Evolutionary conservation across 2,888 invertebrate genomes (phyloP).

Genomic region (Pteria penguin): DNA sequence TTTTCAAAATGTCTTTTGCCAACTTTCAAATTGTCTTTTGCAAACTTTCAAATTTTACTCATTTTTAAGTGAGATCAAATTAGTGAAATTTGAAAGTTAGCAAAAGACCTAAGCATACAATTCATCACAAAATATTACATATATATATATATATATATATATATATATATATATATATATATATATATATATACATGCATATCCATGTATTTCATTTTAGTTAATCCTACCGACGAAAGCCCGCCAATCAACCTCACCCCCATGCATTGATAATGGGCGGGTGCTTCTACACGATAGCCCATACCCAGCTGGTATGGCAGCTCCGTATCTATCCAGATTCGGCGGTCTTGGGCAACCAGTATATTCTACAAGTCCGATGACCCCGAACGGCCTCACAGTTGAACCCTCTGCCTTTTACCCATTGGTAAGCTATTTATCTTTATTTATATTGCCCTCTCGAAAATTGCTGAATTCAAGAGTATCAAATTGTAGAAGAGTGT

Average conservation of each 20-base stretch:
- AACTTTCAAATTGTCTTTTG: too few species aligned
- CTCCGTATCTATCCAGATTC: slow-evolving; percentile 50
- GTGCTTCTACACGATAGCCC: slow-evolving; percentile 29
- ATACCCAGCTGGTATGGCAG: slow-evolving; percentile 25
- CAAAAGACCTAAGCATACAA: too few species aligned
- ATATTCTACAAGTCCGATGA: slow-evolving; percentile 37
- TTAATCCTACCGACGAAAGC: slow-evolving; percentile 17
- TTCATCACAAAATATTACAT: too few species aligned
- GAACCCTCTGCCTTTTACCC: slow-evolving; percentile 52
- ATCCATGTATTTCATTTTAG: slow-evolving; percentile 4
- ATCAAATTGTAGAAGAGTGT: slow-evolving; percentile 3
- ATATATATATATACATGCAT: too few species aligned
- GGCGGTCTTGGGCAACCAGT: slow-evolving; percentile 47
- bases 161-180: too few species aligned
- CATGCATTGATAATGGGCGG: slow-evolving; percentile 8
- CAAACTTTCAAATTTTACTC: too few species aligned
- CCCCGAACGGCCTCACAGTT: slow-evolving; percentile 47
- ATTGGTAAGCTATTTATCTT: slow-evolving; percentile 51
- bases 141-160: too few species aligned
- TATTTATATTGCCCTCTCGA: slow-evolving; percentile 19
- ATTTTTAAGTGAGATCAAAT: too few species aligned
- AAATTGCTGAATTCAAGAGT: slow-evolving; percentile 29
- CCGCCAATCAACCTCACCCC: slow-evolving; percentile 13
- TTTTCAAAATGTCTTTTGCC: too few species aligned
- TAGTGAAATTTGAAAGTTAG: too few species aligned